Evolutionary conservation across 2,888 invertebrate genomes (phyloP), one percentile per base, ranked within the genome.

Genomic region (Pseudococcus jackbeardsleyi): DNA sequence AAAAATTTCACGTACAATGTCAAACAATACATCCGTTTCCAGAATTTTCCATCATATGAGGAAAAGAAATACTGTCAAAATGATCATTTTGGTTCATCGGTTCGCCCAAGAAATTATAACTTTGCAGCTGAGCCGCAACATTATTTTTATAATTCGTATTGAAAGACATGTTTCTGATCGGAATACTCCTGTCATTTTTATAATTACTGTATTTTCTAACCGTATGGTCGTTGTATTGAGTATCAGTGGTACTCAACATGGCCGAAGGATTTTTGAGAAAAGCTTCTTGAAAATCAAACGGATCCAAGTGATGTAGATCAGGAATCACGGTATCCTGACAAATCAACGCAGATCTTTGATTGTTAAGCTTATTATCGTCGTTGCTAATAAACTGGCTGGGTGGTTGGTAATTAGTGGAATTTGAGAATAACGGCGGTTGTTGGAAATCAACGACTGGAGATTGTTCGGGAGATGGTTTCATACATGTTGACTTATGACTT

Each of bases 401-500:
- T 19, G 79, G 8, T n/a, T n/a, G 22, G 19, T 50, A 85, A 86
- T 26, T 77, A 12, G 33, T 50, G 50, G 87, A n/a, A 33, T 48
- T 33, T 42, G 79, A n/a, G 39, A 87, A 87, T 6, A 50, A 54
- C 11, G 87, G 87, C 17, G 77, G 87, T n/a, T 87, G 87, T 26
- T 46, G 33, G n/a, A 12, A 77, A 39, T 87, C 79, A 9, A 33
- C 7, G n/a, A 87, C 54, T 26, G 87, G 87, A 8, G 87, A 77
- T 15, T 77, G 87, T 50, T 87, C 87, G 8, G 87, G 87, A n/a
- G 87, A 87, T 4, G 87, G 87, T 48, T 88, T 88, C 50, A 85
- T 82, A 17, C 88, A 88, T 26, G 72, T 85, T 50, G 72, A 22
- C n/a, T 88, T 88, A 92, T 97, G 97, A 19, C 94, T 92, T 87